Conservation (phyloP, 2,888 invertebrate genomes). For the Eurois occulta region DNA sequence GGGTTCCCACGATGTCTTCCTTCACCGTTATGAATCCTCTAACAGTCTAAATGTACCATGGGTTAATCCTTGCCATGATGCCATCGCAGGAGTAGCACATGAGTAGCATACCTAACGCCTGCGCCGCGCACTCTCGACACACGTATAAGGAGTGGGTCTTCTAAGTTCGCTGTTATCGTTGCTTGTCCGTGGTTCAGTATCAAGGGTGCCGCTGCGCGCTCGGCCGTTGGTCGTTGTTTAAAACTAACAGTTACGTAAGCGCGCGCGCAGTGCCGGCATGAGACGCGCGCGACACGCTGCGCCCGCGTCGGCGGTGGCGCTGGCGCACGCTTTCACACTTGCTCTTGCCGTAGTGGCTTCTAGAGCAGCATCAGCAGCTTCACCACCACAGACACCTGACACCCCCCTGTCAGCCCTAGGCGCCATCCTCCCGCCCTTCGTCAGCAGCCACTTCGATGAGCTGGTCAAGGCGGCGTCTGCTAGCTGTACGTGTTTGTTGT, state of each 20-base stretch:
- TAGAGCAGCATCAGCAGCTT: constrained; percentile 39
- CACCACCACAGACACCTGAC: constrained; percentile 54
- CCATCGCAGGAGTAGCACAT: neutral
- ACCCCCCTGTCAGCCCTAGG: constrained; percentile 68
- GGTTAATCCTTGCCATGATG: neutral
- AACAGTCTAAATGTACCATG: neutral
- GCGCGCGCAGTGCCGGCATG: constrained; percentile 66
- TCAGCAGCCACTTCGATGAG: constrained; percentile 73
- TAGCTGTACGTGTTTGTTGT: constrained; percentile 73
- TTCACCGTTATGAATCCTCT: neutral
- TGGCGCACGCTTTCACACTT: constrained; percentile 43
- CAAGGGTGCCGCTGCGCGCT: constrained; percentile 56
- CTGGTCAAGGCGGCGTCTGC: constrained; percentile 75
- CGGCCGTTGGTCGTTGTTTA: constrained; percentile 65
- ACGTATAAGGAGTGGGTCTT: constrained; percentile 53
- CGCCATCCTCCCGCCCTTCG: constrained; percentile 71
- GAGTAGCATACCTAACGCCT: neutral
- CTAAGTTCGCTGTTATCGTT: constrained; percentile 28
- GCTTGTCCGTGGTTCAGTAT: constrained; percentile 58
- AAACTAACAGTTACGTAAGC: constrained; percentile 68
- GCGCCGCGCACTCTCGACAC: neutral
- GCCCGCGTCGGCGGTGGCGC: constrained; percentile 43
- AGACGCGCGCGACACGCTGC: constrained; percentile 57
- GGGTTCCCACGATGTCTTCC: neutral
- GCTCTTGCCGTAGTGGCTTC: constrained; percentile 36